These are phyloP conservation scores for Zenarchopterus dispar DNA, from an alignment of 2,797 vertebrate genomes.

Conservation along the genomic window DNA sequence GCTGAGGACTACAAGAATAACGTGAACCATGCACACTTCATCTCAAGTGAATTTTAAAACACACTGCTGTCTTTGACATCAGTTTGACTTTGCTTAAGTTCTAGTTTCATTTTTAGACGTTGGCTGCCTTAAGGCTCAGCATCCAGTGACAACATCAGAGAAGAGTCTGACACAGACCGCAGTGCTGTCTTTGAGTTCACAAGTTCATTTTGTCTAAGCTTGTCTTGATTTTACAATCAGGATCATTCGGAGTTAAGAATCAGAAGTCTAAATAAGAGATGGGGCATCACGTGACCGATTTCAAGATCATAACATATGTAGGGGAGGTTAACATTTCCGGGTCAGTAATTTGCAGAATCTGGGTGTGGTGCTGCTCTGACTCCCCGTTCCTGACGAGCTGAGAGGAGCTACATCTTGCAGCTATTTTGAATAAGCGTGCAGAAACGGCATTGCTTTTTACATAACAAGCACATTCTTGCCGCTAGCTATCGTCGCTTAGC, in stretches of 20 bases:
- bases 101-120: no score
- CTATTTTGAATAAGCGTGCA: constrained; percentile 63
- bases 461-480: constrained; percentile 62
- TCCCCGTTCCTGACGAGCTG: constrained; percentile 39
- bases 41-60: neutral
- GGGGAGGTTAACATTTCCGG: constrained; percentile 32
- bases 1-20: neutral
- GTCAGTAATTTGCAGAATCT: constrained; percentile 34
- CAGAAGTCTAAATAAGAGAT: neutral
- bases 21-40: neutral
- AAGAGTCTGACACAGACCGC: no score
- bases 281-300: constrained; percentile 13
- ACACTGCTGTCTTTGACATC: constrained; percentile 25
- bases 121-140: no score
- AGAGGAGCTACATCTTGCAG: constrained; percentile 57
- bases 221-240: neutral
- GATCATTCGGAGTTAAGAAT: constrained; percentile 12
- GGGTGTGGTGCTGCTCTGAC: constrained; percentile 27
- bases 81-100: no score
- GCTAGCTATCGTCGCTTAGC: constrained; percentile 66
- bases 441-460: constrained; percentile 44
- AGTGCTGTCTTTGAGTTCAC: neutral
- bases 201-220: neutral
- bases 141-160: no score
- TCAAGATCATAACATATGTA: constrained; percentile 20